Conservation (phyloP, 2,888 invertebrate species). For the Amphimallon solstitiale region DNA sequence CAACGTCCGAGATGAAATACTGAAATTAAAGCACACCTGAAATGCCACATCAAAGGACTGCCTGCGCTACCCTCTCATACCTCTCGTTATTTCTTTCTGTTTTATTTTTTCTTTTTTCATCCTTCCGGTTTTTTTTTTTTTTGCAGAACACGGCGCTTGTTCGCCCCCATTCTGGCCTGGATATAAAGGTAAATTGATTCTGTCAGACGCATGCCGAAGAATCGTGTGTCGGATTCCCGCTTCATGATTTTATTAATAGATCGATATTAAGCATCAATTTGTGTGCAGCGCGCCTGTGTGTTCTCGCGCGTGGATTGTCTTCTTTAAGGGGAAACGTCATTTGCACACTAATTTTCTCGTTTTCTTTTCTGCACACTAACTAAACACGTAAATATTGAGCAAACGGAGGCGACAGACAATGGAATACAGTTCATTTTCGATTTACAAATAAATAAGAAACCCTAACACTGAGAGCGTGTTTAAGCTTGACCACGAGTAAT, state of each 20-base stretch:
- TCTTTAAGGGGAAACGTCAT: constrained; percentile 25
- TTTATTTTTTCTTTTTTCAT: background rate
- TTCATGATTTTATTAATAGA: constrained; percentile 34
- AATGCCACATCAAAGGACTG: constrained; percentile 50
- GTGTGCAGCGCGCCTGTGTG: background rate
- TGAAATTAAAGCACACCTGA: constrained; percentile 45
- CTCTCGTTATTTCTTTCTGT: background rate
- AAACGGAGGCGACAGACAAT: too few relatives aligned
- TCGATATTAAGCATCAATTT: constrained; percentile 33
- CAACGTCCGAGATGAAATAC: constrained; percentile 40
- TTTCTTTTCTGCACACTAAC: background rate
- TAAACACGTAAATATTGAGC: background rate
- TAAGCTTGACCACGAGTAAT: too few relatives aligned
- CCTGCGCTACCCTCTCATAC: background rate
- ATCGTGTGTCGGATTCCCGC: constrained; percentile 22
- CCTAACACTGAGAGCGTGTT: too few relatives aligned
- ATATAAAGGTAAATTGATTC: constrained; percentile 53
- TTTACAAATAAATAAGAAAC: too few relatives aligned
- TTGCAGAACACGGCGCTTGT: background rate
- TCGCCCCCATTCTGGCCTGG: constrained; percentile 28
- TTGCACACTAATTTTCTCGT: constrained; percentile 21
- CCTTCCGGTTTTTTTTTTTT: constrained; percentile 2
- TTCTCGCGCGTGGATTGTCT: constrained; percentile 22
- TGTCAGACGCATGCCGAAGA: constrained; percentile 51
- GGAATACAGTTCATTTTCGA: too few relatives aligned